Percentiles rank a stretch among this genome's conserved stretches.
phyloP scores from a whole-genome alignment of 2,888 invertebrate species.

The Mactromeris polynyma region DNA sequence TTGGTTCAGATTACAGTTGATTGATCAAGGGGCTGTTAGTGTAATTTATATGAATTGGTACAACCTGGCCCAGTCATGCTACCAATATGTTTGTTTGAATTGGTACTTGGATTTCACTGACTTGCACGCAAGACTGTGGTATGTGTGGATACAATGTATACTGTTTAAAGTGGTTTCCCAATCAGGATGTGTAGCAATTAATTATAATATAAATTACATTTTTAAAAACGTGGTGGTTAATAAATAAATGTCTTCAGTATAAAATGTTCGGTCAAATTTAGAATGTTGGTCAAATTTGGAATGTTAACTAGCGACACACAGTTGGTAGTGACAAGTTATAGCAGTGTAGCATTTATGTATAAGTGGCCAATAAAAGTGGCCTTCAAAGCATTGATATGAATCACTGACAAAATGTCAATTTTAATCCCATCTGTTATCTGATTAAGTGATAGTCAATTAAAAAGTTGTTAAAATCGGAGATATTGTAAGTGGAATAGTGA shows the following conservation, averaged over 20 bases:
- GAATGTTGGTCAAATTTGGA: neutral
- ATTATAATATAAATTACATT: no score
- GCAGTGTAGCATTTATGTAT: neutral
- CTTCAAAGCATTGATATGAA: neutral
- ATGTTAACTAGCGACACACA: neutral
- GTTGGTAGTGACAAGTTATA: neutral
- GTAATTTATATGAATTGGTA: neutral
- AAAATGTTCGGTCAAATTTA: neutral
- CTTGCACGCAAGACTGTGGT: neutral
- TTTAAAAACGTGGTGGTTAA: neutral
- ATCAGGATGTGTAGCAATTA: no score
- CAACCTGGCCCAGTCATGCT: neutral
- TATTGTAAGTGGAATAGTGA: no score
- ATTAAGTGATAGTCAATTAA: no score
- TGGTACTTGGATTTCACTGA: neutral
- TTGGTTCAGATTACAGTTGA: constrained; percentile 1
- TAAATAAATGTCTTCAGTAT: neutral
- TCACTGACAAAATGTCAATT: neutral
- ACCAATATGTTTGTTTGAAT: neutral
- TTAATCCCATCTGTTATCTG: no score
- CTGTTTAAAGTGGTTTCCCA: no score
- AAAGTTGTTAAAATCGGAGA: no score
- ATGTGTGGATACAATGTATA: neutral
- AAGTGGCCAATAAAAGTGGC: neutral
- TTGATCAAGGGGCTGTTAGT: neutral